Conservation (phyloP, 2,797 vertebrate genomes). For the Psittacula derbiana region DNA sequence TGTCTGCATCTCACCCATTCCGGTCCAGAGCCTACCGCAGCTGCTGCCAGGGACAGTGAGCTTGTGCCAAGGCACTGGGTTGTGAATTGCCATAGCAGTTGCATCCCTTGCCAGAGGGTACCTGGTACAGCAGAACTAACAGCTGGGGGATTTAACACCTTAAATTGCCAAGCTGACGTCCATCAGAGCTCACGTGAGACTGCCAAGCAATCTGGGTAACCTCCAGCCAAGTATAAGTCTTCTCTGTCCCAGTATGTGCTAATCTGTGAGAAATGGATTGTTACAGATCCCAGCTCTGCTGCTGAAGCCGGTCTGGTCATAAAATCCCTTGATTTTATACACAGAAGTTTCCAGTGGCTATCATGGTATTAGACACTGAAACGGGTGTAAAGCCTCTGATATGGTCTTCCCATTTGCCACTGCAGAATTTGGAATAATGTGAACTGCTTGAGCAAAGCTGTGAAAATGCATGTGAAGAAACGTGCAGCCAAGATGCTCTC, state of each 20-base stretch:
- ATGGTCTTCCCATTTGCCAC: neutral
- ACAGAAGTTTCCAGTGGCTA: neutral
- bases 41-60: neutral
- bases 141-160: conserved; percentile 10
- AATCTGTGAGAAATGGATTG: conserved; percentile 29
- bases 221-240: conserved; percentile 12
- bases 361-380: neutral
- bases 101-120: conserved; percentile 3
- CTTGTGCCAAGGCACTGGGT: neutral
- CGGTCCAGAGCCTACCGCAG: accelerated
- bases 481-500: neutral
- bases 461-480: neutral
- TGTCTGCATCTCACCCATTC: neutral
- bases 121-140: neutral
- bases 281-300: conserved; percentile 8
- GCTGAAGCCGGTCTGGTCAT: neutral
- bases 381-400: neutral
- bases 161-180: neutral
- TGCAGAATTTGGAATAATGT: neutral
- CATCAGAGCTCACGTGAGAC: neutral
- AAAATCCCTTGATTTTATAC: neutral
- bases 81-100: neutral
- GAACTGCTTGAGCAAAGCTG: neutral
- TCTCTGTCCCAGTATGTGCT: neutral
- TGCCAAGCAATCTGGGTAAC: neutral